Base-by-base conservation (phyloP, 2,113 vertebrate species). In the Corvus hawaiiensis region DNA sequence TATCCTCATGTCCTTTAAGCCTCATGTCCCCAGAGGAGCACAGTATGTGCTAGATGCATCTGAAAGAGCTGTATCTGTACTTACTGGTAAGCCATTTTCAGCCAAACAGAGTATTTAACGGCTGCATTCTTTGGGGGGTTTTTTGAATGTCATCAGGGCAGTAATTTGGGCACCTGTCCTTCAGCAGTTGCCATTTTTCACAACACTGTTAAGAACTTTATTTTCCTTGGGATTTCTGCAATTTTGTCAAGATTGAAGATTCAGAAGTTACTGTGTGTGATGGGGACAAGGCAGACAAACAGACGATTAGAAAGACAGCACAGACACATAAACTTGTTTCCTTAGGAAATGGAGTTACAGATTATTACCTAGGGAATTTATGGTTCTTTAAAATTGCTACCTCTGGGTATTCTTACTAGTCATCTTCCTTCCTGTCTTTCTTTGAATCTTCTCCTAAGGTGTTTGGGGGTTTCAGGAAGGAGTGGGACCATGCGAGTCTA, bases 271-370 rank as follows among this genome's bases (percentile, higher is more conserved):
- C 67, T 83, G 54, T 73, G 78, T 68, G 75, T 84, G 84, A 52
- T 0, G 0, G 55, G 63, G 49, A 67, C 39, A 69, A 86, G 56
- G 68, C 76, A 74, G 76, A 80, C 72, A 81, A 90, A 90, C 48
- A 69, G 84, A 85, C 93, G 64, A 93, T 95, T 92, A 84, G 84
- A 96, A 95, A 96, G 92, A 93, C 90, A 97, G 91, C 61, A 78
- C 56, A 95, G 89, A 93, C 76, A 87, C 9, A 9, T 93, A 89
- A 94, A 89, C 46, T 80, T 77, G 15, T 92, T 97, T 93, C 93
- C 89, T 86, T 87, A 84, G 95, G 94, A 95, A 95, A 91, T 64
- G 44, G 84, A 87, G 68, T 35, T 81, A 44, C 30, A 41, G 68
- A 86, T 90, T 89, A 58, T 84, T 77, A 35, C 86, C 48, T 43